phyloP scores from a whole-genome alignment of 2,797 vertebrate genomes.

The Spinibarbus caldwelli region DNA sequence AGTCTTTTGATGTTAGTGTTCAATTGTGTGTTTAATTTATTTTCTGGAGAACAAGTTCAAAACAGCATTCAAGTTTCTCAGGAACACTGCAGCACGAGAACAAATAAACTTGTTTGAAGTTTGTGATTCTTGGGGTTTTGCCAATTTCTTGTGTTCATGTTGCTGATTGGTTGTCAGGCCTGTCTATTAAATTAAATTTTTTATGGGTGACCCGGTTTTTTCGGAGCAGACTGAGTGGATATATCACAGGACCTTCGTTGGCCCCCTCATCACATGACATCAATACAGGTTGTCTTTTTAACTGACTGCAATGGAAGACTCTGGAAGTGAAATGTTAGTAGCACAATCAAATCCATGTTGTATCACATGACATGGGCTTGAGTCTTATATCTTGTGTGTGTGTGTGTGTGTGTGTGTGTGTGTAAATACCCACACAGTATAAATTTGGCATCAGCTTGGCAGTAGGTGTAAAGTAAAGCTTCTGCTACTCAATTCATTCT shows the following conservation, averaged over 20 bases:
- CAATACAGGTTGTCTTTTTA: neutral
- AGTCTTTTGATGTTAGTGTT: conserved; percentile 61
- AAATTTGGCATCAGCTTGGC: neutral
- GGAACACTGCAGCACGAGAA: conserved; percentile 74
- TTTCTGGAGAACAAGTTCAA: conserved; percentile 62
- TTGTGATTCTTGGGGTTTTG: conserved; percentile 38
- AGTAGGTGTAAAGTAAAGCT: neutral
- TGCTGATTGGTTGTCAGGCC: too few species aligned
- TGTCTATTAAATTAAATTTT: neutral
- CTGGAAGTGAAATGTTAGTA: neutral
- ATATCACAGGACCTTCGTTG: neutral
- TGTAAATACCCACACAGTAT: neutral
- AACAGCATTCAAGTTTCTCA: conserved; percentile 76
- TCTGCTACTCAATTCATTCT: neutral
- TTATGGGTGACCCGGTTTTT: neutral
- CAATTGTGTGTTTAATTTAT: conserved; percentile 77
- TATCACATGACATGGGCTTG: neutral
- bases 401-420: neutral
- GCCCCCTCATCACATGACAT: neutral
- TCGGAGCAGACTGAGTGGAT: neutral
- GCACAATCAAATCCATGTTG: neutral
- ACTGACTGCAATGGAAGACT: neutral
- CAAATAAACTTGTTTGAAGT: conserved; percentile 74
- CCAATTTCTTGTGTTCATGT: neutral
- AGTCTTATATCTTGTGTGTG: neutral